phyloP scores from a whole-genome alignment of 2,888 invertebrate species.

The Lordiphosa fenestrarum region DNA sequence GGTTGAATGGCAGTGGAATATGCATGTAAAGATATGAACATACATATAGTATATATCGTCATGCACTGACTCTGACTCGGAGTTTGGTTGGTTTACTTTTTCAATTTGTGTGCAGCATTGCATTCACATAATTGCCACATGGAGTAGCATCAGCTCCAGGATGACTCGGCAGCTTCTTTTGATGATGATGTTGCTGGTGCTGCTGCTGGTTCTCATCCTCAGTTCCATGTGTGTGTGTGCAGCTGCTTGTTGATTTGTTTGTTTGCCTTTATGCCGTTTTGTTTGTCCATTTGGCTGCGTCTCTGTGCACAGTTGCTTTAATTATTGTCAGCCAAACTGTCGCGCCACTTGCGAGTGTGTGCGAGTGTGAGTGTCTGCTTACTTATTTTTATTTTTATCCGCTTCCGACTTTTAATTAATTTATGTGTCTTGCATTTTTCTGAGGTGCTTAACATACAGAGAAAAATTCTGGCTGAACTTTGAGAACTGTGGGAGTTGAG shows the following conservation, averaged over 20 bases:
- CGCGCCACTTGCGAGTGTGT: constrained; percentile 39
- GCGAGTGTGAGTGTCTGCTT: constrained; percentile 17
- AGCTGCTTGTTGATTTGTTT: constrained; percentile 11
- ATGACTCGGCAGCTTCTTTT: constrained; percentile 57
- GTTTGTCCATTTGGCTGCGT: constrained; percentile 11
- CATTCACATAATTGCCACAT: constrained; percentile 56
- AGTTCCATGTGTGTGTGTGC: constrained; percentile 14
- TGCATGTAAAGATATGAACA: constrained; percentile 16
- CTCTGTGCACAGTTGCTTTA: constrained; percentile 57
- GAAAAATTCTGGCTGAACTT: too few species aligned
- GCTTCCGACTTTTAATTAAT: constrained; percentile 74
- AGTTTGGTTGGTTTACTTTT: constrained; percentile 49
- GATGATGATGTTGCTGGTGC: constrained; percentile 38
- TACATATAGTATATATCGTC: constrained; percentile 3
- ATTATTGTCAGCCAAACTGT: constrained; percentile 64
- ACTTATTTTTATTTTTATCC: constrained; percentile 59
- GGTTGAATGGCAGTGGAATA: constrained; percentile 28
- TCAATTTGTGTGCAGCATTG: constrained; percentile 66
- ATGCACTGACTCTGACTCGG: constrained; percentile 24
- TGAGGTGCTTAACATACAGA: constrained; percentile 10
- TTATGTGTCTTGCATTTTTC: constrained; percentile 48
- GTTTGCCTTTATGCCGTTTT: constrained; percentile 29
- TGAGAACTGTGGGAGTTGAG: too few species aligned
- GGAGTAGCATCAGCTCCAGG: constrained; percentile 34
- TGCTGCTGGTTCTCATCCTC: not conserved